phyloP scores from a whole-genome alignment of 2,888 invertebrate species.

The Atrina japonica region DNA sequence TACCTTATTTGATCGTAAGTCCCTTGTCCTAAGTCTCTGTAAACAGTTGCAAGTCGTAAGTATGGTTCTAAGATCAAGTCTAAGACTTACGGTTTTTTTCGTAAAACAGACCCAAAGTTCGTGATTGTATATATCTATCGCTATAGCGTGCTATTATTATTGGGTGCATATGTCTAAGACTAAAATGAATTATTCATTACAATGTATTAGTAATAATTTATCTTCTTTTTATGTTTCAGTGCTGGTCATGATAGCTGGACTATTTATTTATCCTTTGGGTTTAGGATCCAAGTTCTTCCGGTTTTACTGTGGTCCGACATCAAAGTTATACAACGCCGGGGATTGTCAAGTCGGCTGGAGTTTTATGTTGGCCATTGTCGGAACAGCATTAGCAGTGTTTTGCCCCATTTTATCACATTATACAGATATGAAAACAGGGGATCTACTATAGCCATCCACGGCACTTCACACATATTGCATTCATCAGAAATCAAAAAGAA shows the following conservation, averaged over 20 bases:
- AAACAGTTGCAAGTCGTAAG: too few species aligned
- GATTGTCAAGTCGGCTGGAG: constrained; percentile 81
- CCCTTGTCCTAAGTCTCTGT: too few species aligned
- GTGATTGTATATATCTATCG: too few species aligned
- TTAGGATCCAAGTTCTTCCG: constrained; percentile 80
- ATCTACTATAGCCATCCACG: constrained; percentile 16
- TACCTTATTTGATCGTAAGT: too few species aligned
- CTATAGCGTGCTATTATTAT: too few species aligned
- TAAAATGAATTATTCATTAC: too few species aligned
- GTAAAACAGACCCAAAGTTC: too few species aligned
- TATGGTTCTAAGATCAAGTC: too few species aligned
- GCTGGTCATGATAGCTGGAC: constrained; percentile 78
- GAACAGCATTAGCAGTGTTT: constrained; percentile 80
- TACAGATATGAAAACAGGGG: constrained; percentile 49
- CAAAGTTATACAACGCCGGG: constrained; percentile 75
- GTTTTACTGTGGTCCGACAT: constrained; percentile 76
- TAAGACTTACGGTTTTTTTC: too few species aligned
- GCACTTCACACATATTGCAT: too few species aligned
- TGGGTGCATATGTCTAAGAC: too few species aligned
- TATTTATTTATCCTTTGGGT: constrained; percentile 81
- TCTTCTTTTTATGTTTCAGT: constrained; percentile 75
- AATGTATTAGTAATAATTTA: background rate
- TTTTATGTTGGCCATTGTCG: constrained; percentile 80
- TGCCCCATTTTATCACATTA: constrained; percentile 80
- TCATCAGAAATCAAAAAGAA: too few species aligned